Conservation (phyloP, 1,140 invertebrate genomes). For the Ceratina japonica region DNA sequence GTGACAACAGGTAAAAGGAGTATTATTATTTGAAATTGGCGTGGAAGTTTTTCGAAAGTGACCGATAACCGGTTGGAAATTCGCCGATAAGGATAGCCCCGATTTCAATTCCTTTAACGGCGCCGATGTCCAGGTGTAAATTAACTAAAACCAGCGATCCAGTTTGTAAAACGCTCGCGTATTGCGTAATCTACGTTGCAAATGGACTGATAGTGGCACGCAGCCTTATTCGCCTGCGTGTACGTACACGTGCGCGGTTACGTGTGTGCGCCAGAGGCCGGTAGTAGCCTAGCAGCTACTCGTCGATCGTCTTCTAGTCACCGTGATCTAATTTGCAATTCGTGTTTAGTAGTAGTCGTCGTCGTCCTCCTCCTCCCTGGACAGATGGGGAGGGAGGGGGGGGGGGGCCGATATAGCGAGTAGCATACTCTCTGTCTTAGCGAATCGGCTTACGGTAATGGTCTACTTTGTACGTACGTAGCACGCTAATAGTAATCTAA, state of each 20-base stretch:
- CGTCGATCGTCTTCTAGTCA: not conserved
- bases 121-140: constrained; percentile 20
- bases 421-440: not conserved
- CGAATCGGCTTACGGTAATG: constrained; percentile 9
- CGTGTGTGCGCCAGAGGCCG: not conserved
- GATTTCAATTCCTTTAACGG: constrained; percentile 1
- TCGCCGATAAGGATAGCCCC: not conserved
- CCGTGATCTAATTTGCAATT: not conserved
- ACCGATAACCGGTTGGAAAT: no score
- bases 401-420: not conserved
- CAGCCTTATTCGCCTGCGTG: not conserved
- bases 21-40: no score
- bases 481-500: constrained; percentile 21
- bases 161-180: not conserved
- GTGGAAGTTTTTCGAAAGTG: no score
- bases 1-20: no score
- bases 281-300: not conserved
- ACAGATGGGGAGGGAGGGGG: not conserved
- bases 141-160: not conserved
- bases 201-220: not conserved
- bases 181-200: not conserved
- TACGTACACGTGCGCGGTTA: no score
- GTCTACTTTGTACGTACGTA: not conserved
- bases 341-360: not conserved
- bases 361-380: no score